Conservation (phyloP, 2,888 invertebrate genomes). For the Venustoraphidia nigricollis region DNA sequence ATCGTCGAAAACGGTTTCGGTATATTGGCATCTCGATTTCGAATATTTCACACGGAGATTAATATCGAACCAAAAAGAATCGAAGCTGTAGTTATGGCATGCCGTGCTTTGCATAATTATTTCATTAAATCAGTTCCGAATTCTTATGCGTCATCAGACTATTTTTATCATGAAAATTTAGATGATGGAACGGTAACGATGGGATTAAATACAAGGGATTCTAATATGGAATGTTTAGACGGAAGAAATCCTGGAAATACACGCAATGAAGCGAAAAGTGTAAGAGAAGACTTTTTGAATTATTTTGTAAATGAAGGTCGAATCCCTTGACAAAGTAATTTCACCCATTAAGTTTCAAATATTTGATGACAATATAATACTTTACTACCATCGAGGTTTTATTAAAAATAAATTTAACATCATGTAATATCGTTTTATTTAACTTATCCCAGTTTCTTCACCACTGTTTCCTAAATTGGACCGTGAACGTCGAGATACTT, state of each 20-base stretch:
- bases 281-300: conserved; percentile 6
- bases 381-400: too few relatives aligned
- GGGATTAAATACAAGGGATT: background rate
- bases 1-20: conserved; percentile 12
- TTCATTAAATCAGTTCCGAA: conserved; percentile 5
- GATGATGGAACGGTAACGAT: conserved; percentile 4
- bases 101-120: conserved; percentile 12
- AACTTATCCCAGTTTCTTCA: too few relatives aligned
- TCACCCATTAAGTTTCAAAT: too few relatives aligned
- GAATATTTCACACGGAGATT: conserved; percentile 11
- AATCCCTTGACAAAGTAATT: conserved; percentile 7
- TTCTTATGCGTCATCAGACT: conserved; percentile 7
- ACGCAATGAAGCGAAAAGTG: conserved; percentile 3
- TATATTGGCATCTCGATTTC: conserved; percentile 10
- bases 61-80: conserved; percentile 9
- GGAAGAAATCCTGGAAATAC: conserved; percentile 1
- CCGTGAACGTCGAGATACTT: background rate
- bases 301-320: conserved; percentile 7
- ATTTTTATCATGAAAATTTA: conserved; percentile 6
- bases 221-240: conserved; percentile 1
- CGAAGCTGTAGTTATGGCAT: conserved; percentile 10
- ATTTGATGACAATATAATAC: too few relatives aligned
- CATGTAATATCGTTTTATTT: too few relatives aligned
- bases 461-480: too few relatives aligned
- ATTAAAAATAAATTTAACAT: too few relatives aligned